A percentile compares a stretch with the other conserved stretches of the same genome.
These are phyloP conservation scores for Mormyrus iriodes DNA, from an alignment of 2,113 vertebrate genomes.

Conservation along the genomic window DNA sequence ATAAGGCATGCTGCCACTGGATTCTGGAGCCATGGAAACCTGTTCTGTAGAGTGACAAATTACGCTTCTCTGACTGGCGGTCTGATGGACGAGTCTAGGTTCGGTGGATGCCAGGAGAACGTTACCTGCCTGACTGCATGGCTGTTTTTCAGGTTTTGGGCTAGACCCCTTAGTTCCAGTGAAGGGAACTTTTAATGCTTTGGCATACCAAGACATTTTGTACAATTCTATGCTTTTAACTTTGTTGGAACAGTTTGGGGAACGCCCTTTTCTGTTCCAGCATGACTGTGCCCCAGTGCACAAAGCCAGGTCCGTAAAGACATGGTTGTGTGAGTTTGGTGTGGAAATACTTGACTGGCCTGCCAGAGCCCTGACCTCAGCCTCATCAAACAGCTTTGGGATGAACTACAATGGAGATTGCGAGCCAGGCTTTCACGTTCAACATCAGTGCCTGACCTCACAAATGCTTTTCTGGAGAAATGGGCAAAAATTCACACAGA, in stretches of 20 bases:
- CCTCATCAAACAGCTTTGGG: background rate
- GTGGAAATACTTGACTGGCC: background rate
- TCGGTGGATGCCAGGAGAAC: too few species aligned
- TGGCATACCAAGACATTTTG: background rate
- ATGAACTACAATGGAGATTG: background rate
- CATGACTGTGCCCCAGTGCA: background rate
- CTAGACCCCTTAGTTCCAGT: background rate
- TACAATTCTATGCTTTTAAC: background rate
- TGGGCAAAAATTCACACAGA: background rate
- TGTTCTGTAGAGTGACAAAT: too few species aligned
- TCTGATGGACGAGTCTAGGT: too few species aligned
- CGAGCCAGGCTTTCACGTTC: background rate
- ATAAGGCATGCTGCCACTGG: too few species aligned
- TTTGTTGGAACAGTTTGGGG: background rate
- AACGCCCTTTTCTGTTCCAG: background rate
- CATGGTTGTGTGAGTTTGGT: background rate
- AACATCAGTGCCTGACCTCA: background rate
- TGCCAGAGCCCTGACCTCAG: background rate
- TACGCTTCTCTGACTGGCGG: too few species aligned
- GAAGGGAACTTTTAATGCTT: background rate
- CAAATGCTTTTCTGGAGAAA: background rate
- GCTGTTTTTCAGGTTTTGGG: background rate
- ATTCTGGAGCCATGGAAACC: too few species aligned
- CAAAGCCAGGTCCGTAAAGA: background rate
- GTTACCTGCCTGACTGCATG: too few species aligned